Evolutionary conservation across 2,113 vertebrate genomes (phyloP), one percentile per base, ranked within the genome.

Genomic region (Myrmecobius fasciatus): DNA sequence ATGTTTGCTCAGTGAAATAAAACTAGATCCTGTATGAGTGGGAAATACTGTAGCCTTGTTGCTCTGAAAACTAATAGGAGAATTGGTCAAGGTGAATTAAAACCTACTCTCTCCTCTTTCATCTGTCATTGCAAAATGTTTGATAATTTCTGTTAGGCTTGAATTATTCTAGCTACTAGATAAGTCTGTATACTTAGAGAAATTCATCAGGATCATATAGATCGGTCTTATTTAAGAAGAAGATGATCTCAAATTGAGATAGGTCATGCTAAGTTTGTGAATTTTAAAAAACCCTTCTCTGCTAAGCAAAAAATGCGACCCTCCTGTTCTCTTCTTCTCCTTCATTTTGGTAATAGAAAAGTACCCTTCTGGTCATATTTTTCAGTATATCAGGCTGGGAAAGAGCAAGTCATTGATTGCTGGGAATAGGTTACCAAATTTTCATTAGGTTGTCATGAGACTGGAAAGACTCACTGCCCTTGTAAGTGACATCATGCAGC

Each of bases 391-490:
- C 91, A 92, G 93, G 46, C 97, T 94, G 95, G 83, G n/a, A 49
- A 91, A 97, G 96, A 92, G 92, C 89, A 97, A 93, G 94, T 92
- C 22, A 8, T 67, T 95, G 83, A 52, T 92, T 93, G 92, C 52
- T 96, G 52, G 24, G 53, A 97, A 25, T 26, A 67, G 75, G 92
- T 97, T 52, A 14, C 52, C 46, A 95, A 54, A 92, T 95, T 97
- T 96, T 96, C 94, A 54, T 96, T 94, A 92, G 91, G 89, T 91
- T 94, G 88, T 91, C 98, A 89, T 93, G 88, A 96, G 93, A 83
- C 75, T 95, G 97, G 98, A 92, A 95, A 97, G 96, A 96, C 97
- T 90, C 92, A 95, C 94, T 52, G 93, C 90, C 93, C 94, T 97
- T 96, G 94, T 92, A 96, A 96, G 96, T 97, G 97, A 96, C 36